These are phyloP conservation scores for Gobio occitaniae DNA, from an alignment of 2,797 vertebrate species.

Conservation along the genomic window DNA sequence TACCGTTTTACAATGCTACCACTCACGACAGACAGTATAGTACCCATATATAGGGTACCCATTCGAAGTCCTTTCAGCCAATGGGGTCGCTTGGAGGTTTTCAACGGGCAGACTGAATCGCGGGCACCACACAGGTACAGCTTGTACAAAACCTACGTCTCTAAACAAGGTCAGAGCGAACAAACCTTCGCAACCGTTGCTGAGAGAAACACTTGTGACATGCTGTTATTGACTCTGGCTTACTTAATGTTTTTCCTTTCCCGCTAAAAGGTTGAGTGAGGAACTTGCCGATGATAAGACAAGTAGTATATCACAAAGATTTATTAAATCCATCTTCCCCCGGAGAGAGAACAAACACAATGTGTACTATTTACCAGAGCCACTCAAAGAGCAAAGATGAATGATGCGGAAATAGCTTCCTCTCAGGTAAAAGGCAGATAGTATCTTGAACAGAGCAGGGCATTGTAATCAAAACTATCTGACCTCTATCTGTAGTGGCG, in stretches of 20 bases:
- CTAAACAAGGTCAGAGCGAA: conserved; percentile 3
- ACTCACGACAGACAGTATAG: too few species aligned
- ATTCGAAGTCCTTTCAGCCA: not conserved
- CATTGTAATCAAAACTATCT: conserved; percentile 60
- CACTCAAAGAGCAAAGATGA: conserved; percentile 60
- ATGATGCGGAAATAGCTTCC: conserved; percentile 52
- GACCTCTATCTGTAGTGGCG: conserved; percentile 54
- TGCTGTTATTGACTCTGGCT: conserved; percentile 41
- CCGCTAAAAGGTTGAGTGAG: conserved; percentile 51
- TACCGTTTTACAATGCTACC: too few species aligned
- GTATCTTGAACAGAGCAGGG: conserved; percentile 54
- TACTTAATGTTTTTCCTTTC: conserved; percentile 46
- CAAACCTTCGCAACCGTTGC: not conserved
- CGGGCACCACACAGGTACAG: not conserved
- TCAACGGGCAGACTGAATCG: not conserved
- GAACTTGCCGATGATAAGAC: conserved; percentile 57
- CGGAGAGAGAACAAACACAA: conserved; percentile 54
- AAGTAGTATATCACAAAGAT: conserved; percentile 59
- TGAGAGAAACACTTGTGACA: conserved; percentile 31
- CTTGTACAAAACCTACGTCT: not conserved
- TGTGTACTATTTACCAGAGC: conserved; percentile 49
- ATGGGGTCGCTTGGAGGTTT: not conserved
- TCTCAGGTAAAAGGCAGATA: conserved; percentile 59
- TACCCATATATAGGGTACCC: not conserved
- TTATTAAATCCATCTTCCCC: conserved; percentile 60